phyloP scores from a whole-genome alignment of 2,797 vertebrate genomes.

The Ptychobarbus kaznakovi region DNA sequence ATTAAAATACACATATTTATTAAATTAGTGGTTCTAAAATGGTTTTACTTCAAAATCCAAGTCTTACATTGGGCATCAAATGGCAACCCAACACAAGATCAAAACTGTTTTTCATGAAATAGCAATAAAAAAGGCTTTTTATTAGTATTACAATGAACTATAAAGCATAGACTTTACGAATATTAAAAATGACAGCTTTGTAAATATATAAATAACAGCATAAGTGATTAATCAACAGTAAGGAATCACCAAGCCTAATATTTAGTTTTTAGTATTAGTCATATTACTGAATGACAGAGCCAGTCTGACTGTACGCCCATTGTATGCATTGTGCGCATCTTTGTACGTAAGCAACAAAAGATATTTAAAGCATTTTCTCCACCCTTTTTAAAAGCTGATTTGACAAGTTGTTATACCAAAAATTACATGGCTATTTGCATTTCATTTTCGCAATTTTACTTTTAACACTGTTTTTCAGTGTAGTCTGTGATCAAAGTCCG shows the following conservation, averaged over 20 bases:
- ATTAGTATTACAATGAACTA: too few relatives aligned
- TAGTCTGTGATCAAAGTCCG: background rate
- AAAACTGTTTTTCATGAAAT: background rate
- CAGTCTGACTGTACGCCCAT: background rate
- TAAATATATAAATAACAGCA: background rate
- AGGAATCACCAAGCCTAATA: background rate
- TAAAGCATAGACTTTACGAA: too few relatives aligned
- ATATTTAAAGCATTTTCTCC: constrained; percentile 24
- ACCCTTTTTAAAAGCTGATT: background rate
- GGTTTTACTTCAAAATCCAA: background rate
- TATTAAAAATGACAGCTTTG: background rate
- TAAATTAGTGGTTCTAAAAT: background rate
- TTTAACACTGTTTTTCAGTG: background rate
- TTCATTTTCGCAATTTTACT: background rate
- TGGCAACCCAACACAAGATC: background rate
- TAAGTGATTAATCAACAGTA: background rate
- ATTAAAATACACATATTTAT: background rate
- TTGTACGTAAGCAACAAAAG: background rate
- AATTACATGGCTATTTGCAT: background rate
- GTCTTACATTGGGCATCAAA: background rate
- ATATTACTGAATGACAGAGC: background rate
- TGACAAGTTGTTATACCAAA: background rate
- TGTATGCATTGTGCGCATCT: background rate
- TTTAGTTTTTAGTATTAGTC: background rate
- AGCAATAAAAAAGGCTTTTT: background rate